Conservation (phyloP, 2,797 vertebrate genomes). For the Enteromius thamalakanensis region DNA sequence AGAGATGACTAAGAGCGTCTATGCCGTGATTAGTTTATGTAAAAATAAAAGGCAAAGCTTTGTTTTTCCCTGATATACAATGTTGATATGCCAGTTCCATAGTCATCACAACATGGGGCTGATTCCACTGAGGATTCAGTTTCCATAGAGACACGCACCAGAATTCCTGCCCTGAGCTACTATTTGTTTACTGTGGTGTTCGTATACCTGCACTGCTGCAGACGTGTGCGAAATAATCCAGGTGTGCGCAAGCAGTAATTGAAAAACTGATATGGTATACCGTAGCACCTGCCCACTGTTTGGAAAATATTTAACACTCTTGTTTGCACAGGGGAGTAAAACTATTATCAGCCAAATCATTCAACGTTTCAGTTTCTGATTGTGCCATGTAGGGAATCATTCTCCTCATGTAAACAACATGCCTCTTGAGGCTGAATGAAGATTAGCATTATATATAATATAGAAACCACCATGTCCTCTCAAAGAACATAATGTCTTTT, state of each 20-base stretch:
- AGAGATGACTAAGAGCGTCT: conserved; percentile 63
- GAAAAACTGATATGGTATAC: conserved; percentile 64
- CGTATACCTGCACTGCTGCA: conserved; percentile 21
- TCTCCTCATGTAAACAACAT: not conserved
- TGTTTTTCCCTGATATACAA: conserved; percentile 12
- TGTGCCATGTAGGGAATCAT: conserved; percentile 17
- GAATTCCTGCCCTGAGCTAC: conserved; percentile 31
- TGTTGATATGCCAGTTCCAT: conserved; percentile 58
- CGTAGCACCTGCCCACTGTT: conserved; percentile 58
- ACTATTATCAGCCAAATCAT: conserved; percentile 72
- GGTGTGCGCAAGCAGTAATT: conserved; percentile 69
- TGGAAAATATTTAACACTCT: conserved; percentile 69
- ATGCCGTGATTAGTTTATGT: conserved; percentile 8
- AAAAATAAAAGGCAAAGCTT: not conserved
- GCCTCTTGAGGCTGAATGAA: not conserved
- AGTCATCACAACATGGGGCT: conserved; percentile 70
- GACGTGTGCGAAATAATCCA: conserved; percentile 55
- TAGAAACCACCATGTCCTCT: not conserved
- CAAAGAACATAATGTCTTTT: not conserved
- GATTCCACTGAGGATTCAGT: conserved; percentile 66
- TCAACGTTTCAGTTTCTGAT: conserved; percentile 56
- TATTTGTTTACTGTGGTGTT: conserved; percentile 53
- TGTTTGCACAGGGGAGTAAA: conserved; percentile 61
- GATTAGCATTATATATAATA: not conserved
- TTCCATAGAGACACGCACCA: conserved; percentile 71